Evolutionary conservation across 2,797 vertebrate species (phyloP).

Genomic region (Cirrhinus mrigala): DNA sequence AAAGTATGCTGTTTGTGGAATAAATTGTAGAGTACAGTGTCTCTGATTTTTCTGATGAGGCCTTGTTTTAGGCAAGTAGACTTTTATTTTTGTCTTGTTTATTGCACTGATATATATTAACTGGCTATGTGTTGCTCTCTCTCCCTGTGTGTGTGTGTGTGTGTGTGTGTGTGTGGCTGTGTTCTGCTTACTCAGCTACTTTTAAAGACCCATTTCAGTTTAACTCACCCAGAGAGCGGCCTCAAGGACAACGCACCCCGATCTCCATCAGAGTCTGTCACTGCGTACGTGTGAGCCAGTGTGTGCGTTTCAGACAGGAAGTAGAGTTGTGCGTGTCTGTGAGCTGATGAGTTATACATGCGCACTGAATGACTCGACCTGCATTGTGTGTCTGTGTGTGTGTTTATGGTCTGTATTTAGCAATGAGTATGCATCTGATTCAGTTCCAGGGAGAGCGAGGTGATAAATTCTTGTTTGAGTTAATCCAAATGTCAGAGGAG

Average conservation of each 20-base stretch:
- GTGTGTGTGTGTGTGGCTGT: background rate
- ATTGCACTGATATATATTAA: constrained; percentile 26
- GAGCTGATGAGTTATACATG: constrained; percentile 23
- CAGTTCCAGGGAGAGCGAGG: constrained; percentile 27
- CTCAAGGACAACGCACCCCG: constrained; percentile 40
- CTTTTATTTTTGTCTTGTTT: background rate
- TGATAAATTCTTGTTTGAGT: constrained; percentile 52
- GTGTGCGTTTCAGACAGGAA: background rate
- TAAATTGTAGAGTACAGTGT: background rate
- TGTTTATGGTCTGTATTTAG: constrained; percentile 47
- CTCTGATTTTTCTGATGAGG: background rate
- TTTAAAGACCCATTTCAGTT: constrained; percentile 49
- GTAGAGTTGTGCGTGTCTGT: background rate
- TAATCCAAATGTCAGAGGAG: constrained; percentile 47
- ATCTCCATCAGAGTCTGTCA: constrained; percentile 41
- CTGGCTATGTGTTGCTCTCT: background rate
- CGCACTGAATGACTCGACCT: constrained; percentile 10
- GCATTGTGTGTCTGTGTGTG: constrained; percentile 27
- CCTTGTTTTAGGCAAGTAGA: background rate
- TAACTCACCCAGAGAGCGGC: constrained; percentile 25
- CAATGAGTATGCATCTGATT: constrained; percentile 42
- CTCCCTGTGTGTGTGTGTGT: background rate
- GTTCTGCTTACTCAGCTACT: constrained; percentile 39
- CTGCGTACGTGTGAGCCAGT: background rate
- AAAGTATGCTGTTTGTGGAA: background rate